Conservation (phyloP, 2,888 invertebrate genomes). For the Cosmia pyralina region DNA sequence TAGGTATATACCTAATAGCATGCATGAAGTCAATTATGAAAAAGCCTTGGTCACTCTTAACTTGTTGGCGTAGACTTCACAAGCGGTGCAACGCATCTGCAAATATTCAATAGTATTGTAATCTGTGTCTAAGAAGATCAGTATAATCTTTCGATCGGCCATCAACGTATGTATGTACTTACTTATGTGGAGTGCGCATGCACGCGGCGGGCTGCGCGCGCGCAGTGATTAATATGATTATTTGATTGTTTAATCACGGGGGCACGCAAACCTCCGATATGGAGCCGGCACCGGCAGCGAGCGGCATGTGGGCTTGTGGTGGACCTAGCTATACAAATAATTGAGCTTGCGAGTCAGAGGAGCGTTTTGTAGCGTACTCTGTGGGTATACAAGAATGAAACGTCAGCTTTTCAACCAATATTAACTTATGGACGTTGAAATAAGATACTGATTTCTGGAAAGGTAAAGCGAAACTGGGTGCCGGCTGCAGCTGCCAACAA, state of each 20-base stretch:
- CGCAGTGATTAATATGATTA: constrained; percentile 76
- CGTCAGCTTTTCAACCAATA: no score
- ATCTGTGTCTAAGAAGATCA: constrained; percentile 7
- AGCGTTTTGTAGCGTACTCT: not conserved
- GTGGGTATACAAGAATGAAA: no score
- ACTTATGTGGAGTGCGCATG: not conserved
- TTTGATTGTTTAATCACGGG: constrained; percentile 76
- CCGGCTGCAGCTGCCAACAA: no score
- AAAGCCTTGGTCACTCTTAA: no score
- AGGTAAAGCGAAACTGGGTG: not conserved
- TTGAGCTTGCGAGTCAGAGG: constrained; percentile 15
- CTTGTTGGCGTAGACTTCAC: not conserved
- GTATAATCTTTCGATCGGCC: constrained; percentile 16
- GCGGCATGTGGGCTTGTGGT: not conserved
- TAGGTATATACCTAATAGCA: no score
- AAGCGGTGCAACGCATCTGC: constrained; percentile 8
- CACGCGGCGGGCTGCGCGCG: constrained; percentile 54
- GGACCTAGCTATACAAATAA: constrained; percentile 9
- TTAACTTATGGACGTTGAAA: not conserved
- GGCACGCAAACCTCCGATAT: constrained; percentile 60
- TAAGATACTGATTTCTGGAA: not conserved
- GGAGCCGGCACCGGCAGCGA: constrained; percentile 19
- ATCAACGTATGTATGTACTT: constrained; percentile 7
- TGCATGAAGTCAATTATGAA: not conserved
- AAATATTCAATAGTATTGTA: constrained; percentile 30